These are phyloP conservation scores for Chironex yamaguchii DNA, from an alignment of 30 jellyfish, hydroid and myxozoan genomes.

Conservation along the genomic window DNA sequence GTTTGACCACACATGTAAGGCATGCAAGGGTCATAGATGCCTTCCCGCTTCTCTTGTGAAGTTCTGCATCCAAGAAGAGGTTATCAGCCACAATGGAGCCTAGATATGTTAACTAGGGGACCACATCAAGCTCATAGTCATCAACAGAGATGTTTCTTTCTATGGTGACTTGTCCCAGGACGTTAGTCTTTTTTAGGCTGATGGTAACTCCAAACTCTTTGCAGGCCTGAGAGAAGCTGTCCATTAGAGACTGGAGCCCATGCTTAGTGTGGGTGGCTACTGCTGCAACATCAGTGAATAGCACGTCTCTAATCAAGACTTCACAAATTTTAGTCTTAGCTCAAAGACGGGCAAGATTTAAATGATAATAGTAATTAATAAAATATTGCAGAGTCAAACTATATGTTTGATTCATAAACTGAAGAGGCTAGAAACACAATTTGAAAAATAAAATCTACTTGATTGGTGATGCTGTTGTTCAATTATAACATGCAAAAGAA, in stretches of 20 bases:
- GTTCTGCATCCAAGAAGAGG: too few relatives aligned
- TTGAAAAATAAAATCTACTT: too few relatives aligned
- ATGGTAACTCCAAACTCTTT: background rate
- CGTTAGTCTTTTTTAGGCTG: background rate
- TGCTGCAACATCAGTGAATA: background rate
- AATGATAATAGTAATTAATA: too few relatives aligned
- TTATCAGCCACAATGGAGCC: background rate
- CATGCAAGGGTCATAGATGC: too few relatives aligned
- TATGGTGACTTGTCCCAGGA: background rate
- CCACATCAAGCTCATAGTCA: background rate
- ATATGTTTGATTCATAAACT: too few relatives aligned
- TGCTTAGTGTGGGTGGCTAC: background rate
- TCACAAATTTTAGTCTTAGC: background rate
- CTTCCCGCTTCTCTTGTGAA: too few relatives aligned
- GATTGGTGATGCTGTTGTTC: too few relatives aligned
- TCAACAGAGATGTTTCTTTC: background rate
- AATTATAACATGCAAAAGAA: too few relatives aligned
- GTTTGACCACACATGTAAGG: background rate
- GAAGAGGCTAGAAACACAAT: too few relatives aligned
- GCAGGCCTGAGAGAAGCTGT: background rate
- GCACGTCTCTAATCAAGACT: background rate
- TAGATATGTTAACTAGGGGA: background rate
- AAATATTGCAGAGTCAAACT: too few relatives aligned
- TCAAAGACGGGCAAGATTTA: background rate
- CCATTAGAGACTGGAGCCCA: background rate